These are phyloP conservation scores for Zeus faber DNA, from an alignment of 2,113 vertebrate genomes.

Conservation along the genomic window DNA sequence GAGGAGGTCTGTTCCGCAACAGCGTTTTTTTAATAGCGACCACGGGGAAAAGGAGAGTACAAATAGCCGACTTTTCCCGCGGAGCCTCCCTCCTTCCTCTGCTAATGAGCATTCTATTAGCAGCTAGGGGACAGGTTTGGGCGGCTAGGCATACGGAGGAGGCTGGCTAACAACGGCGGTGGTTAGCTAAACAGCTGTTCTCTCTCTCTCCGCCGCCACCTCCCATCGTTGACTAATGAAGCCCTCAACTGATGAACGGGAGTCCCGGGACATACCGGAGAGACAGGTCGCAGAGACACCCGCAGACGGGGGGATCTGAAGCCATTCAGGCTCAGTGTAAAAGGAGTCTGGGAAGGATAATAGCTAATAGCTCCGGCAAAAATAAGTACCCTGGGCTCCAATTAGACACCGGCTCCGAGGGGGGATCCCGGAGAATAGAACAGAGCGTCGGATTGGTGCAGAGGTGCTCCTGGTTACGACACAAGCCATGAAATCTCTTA, in stretches of 20 bases:
- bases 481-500: constrained; percentile 23
- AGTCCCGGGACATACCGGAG: constrained; percentile 61
- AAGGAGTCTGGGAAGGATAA: constrained; percentile 37
- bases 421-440: not conserved
- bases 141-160: constrained; percentile 74
- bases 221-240: constrained; percentile 74
- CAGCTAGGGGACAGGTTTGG: constrained; percentile 71
- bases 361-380: no score
- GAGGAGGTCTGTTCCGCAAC: constrained; percentile 35
- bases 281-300: constrained; percentile 42
- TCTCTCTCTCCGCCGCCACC: constrained; percentile 65
- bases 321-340: constrained; percentile 44
- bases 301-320: constrained; percentile 39
- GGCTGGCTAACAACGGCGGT: constrained; percentile 77
- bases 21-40: constrained; percentile 60
- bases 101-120: constrained; percentile 79
- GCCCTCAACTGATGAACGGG: constrained; percentile 66
- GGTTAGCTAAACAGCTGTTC: constrained; percentile 82
- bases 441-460: no score
- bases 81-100: constrained; percentile 42
- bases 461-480: no score
- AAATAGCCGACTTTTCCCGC: constrained; percentile 53
- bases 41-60: constrained; percentile 59
- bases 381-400: constrained; percentile 46
- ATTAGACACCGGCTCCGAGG: constrained; percentile 55